Percentiles rank a stretch among this genome's conserved stretches.
phyloP scores from a whole-genome alignment of 2,113 vertebrate species.

The Riparia riparia region DNA sequence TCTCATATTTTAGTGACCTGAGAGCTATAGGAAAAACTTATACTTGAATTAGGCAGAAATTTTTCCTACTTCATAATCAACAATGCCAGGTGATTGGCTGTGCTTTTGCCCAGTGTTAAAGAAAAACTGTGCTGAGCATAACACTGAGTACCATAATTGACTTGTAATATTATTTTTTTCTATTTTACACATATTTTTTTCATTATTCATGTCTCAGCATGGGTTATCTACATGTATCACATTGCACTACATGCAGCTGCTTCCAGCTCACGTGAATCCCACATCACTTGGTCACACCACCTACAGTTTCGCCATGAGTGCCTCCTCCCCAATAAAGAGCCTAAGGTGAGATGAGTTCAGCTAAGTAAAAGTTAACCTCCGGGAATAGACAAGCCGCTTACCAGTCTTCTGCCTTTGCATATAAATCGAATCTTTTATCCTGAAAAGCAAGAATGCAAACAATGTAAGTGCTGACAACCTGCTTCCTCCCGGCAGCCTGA shows the following conservation, averaged over 20 bases:
- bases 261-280: background rate
- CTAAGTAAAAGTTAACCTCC: background rate
- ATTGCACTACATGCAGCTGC: background rate
- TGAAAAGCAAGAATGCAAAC: slow-evolving; percentile 48
- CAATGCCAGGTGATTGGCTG: background rate
- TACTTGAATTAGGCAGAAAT: background rate
- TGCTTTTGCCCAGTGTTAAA: background rate
- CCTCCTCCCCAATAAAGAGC: background rate
- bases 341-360: background rate
- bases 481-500: background rate
- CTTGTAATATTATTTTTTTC: background rate
- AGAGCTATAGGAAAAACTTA: background rate
- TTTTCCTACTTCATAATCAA: background rate
- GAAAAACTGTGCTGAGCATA: background rate
- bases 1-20: background rate
- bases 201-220: background rate
- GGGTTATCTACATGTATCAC: background rate
- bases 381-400: slow-evolving; percentile 27
- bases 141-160: background rate
- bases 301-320: background rate
- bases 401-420: slow-evolving; percentile 64
- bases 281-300: background rate
- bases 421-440: slow-evolving; percentile 48
- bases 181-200: background rate
- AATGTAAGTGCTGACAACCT: background rate